Percentiles rank a stretch among this genome's conserved stretches.
Conservation (phyloP, 2,888 invertebrate genomes). For the Dolomedes plantarius region DNA sequence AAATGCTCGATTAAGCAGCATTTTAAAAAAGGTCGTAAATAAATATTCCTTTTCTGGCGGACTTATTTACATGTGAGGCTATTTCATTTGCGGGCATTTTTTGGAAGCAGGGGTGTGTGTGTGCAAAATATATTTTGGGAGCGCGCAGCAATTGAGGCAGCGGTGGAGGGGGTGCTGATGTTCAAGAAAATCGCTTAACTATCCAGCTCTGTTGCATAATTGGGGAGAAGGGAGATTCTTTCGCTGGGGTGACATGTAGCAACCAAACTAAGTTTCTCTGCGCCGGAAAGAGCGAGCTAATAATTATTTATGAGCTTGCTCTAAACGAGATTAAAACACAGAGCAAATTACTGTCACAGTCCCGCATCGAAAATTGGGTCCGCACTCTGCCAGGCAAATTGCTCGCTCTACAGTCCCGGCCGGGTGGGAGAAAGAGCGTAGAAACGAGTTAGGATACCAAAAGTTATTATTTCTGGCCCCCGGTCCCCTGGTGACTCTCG, state of each 20-base stretch:
- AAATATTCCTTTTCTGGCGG: slow-evolving; percentile 1
- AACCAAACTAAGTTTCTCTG: slow-evolving; percentile 68
- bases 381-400: slow-evolving; percentile 72
- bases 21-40: not conserved
- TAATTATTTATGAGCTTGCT: slow-evolving; percentile 73
- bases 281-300: slow-evolving; percentile 66
- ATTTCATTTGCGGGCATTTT: slow-evolving; percentile 40
- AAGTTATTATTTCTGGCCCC: slow-evolving; percentile 72
- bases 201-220: slow-evolving; percentile 71
- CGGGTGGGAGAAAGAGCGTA: slow-evolving; percentile 35
- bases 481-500: slow-evolving; percentile 62
- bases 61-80: slow-evolving; percentile 26
- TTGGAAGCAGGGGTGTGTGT: not conserved
- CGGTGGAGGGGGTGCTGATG: not conserved
- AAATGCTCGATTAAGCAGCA: not conserved
- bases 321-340: slow-evolving; percentile 73
- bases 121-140: not conserved
- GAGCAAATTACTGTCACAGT: slow-evolving; percentile 73
- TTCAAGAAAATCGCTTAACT: slow-evolving; percentile 66
- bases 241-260: slow-evolving; percentile 69
- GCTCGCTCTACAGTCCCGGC: slow-evolving; percentile 46
- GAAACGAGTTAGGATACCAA: slow-evolving; percentile 71
- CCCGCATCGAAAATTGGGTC: slow-evolving; percentile 72
- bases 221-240: slow-evolving; percentile 68
- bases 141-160: slow-evolving; percentile 3